Percentiles rank a stretch among this genome's conserved stretches.
These are phyloP conservation scores for Zonotrichia leucophrys DNA, from an alignment of 2,113 vertebrate genomes.

Conservation along the genomic window DNA sequence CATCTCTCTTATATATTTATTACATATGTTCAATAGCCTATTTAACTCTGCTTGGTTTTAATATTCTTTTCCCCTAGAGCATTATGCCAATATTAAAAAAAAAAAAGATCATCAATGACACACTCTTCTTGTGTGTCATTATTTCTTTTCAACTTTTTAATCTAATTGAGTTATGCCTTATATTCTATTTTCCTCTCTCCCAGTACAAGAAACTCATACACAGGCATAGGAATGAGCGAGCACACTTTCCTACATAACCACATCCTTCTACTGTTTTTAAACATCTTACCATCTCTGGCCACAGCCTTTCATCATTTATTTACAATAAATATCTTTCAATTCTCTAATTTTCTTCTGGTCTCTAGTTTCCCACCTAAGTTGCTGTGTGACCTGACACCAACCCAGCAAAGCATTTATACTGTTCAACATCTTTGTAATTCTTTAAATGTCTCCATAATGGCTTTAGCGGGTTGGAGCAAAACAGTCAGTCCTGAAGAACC, in stretches of 20 bases:
- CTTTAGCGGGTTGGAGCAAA: background rate
- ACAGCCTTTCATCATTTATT: background rate
- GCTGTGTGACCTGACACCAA: background rate
- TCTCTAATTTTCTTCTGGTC: background rate
- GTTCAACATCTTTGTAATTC: background rate
- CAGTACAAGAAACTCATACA: background rate
- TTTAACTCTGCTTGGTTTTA: background rate
- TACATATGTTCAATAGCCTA: background rate
- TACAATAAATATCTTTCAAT: background rate
- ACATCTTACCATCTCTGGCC: background rate
- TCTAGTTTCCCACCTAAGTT: background rate
- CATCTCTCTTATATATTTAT: background rate
- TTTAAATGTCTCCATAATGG: background rate
- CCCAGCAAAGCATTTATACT: background rate
- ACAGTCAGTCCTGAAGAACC: background rate
- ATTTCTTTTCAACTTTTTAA: background rate
- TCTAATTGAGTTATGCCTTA: background rate
- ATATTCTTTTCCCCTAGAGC: background rate
- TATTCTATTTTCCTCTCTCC: background rate
- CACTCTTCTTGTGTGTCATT: background rate
- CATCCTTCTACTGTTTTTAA: background rate
- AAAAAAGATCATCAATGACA: background rate
- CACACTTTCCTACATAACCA: background rate
- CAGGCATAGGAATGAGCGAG: background rate
- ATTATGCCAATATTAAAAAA: background rate